These are phyloP conservation scores for Anarrhichthys ocellatus DNA, from an alignment of 2,113 vertebrate genomes.

Conservation along the genomic window DNA sequence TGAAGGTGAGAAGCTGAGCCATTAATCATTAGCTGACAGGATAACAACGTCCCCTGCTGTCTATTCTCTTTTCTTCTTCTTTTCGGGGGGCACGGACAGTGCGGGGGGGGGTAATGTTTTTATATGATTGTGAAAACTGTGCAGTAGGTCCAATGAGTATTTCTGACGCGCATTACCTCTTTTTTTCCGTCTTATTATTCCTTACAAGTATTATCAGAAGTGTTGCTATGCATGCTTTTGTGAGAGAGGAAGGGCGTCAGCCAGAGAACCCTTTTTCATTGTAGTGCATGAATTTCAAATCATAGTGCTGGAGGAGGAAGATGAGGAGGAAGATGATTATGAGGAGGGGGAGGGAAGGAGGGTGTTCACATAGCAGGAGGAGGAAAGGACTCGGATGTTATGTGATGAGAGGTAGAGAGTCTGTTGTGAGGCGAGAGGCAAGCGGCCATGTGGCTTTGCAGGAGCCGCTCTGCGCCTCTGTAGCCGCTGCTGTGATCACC, in stretches of 20 bases:
- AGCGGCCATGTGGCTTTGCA: not conserved
- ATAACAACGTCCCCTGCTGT: slow-evolving; percentile 46
- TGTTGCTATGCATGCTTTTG: slow-evolving; percentile 80
- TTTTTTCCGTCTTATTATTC: slow-evolving; percentile 56
- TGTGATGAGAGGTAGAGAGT: slow-evolving; percentile 17
- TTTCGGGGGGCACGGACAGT: slow-evolving; percentile 14
- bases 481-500: slow-evolving; percentile 37
- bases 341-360: slow-evolving; percentile 23
- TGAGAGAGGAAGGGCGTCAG: slow-evolving; percentile 40
- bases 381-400: not conserved
- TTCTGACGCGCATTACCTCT: slow-evolving; percentile 68
- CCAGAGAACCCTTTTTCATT: slow-evolving; percentile 37
- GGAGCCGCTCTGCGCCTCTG: slow-evolving; percentile 52
- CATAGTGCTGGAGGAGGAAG: slow-evolving; percentile 65
- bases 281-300: slow-evolving; percentile 78
- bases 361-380: slow-evolving; percentile 22
- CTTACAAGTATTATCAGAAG: slow-evolving; percentile 77
- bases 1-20: slow-evolving; percentile 68
- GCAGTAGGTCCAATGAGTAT: slow-evolving; percentile 75
- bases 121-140: slow-evolving; percentile 68
- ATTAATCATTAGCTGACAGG: slow-evolving; percentile 69
- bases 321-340: slow-evolving; percentile 10
- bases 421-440: not conserved
- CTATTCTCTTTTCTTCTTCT: not conserved
- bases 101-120: slow-evolving; percentile 22